Evolutionary conservation across 2,113 vertebrate genomes (phyloP), one percentile per base, ranked within the genome.

Genomic region (Trematocara nigrifrons): DNA sequence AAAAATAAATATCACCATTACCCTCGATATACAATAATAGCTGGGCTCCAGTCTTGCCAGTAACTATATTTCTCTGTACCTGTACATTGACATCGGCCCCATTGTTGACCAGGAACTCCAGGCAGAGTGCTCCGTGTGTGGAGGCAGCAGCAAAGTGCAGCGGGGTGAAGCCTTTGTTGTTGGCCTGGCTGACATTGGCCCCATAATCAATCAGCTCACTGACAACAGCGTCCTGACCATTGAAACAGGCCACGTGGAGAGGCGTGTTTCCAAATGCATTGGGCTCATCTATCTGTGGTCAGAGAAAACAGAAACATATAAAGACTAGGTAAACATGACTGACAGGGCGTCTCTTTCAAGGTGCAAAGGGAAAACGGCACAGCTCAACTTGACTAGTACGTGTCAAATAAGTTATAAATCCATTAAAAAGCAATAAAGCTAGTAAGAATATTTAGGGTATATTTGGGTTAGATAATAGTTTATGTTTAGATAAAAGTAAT

Each of bases 91-190:
- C 98, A 8, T 99, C 98, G 0, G 98, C 98, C 52, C 98, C 98
- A 1, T 98, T 99, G 95, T 98, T 99, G 83, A 99, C 98, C 13
- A 99, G 94, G 38, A 98, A 95, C 89, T 99, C 98, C 81, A 99
- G 96, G 92, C 98, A 99, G 87, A 98, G 94, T 5, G 98, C 98
- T 76, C 98, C 98, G 0, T 99, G 98, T 1, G 97, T 98, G 86
- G 98, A 99, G 38, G 98, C 98, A 4, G 98, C 98, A 35, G 98
- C 98, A 20, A 99, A 99, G 94, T 99, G 98, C 94, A 99, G 92
- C 11, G 98, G 98, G 7, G 98, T 99, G 95, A 99, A 99, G 88
- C 98, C 98, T 7, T 96, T 97, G 93, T 97, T 97, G 94, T 99
- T 99, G 77, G 97, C 95, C 93, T 98, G 98, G 94, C 98, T 98